phyloP scores from a whole-genome alignment of 2,888 invertebrate species.

The Platycheirus albimanus region DNA sequence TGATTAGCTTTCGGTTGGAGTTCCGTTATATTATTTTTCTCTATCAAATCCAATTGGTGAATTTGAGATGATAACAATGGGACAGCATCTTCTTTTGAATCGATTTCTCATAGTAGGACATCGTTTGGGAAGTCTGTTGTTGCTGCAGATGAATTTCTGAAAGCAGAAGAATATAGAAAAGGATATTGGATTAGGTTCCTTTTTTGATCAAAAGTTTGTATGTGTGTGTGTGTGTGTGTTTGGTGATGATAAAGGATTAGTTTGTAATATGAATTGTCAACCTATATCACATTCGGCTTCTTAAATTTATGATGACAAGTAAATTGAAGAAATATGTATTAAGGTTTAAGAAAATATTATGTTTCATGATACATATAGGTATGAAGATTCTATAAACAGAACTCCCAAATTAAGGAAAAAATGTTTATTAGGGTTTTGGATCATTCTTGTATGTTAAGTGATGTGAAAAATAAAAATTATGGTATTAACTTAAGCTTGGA shows the following conservation, averaged over 20 bases:
- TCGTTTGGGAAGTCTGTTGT: constrained; percentile 42
- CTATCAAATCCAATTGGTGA: constrained; percentile 73
- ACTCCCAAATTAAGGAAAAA: no score
- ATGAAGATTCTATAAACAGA: no score
- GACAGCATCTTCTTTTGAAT: constrained; percentile 63
- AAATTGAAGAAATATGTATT: constrained; percentile 1
- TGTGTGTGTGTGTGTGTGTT: constrained; percentile 17
- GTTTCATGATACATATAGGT: neutral
- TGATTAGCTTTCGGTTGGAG: neutral
- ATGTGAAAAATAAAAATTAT: no score
- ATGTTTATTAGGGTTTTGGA: no score
- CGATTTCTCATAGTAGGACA: constrained; percentile 69
- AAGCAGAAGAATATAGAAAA: constrained; percentile 32
- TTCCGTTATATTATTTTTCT: constrained; percentile 54
- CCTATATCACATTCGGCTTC: constrained; percentile 39
- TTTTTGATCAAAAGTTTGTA: neutral
- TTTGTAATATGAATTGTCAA: neutral
- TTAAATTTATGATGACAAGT: constrained; percentile 22
- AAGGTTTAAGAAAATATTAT: neutral
- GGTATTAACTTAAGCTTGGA: no score
- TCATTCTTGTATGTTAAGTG: no score
- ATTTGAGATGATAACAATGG: constrained; percentile 65
- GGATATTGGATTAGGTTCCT: constrained; percentile 34
- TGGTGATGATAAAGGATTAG: constrained; percentile 18
- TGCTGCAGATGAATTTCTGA: constrained; percentile 56